Evolutionary conservation across 2,113 vertebrate genomes (phyloP), one percentile per base, ranked within the genome.

Genomic region (Periophthalmus modestus): DNA sequence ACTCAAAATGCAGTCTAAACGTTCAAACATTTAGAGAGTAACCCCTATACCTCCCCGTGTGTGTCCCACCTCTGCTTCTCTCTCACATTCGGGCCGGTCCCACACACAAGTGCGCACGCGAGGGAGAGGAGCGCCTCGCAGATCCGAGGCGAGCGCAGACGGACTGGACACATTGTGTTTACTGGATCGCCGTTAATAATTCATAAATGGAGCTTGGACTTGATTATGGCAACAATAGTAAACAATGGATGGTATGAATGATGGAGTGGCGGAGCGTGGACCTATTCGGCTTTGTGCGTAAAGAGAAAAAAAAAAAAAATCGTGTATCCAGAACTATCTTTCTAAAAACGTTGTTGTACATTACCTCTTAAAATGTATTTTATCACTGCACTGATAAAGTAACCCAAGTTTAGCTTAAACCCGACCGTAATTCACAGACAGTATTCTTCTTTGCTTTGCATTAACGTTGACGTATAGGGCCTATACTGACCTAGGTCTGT

Each of bases 101-200:
- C 74, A 28, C 66, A 1, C 66, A 48, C 81, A 28, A 74, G 48
- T 78, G 19, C 36, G 28, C 74, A 18, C 72, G 7, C 62, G 62
- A 19, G 34, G 18, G 16, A 65, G 62, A 74, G 67, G 54, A 62
- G 82, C 82, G 76, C 77, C 67, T 69, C 69, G 72, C 80, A 85
- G 87, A 73, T 55, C 74, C 19, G 82, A 5, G 36, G 36, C 52
- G 48, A 80, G 67, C 76, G 78, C 82, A 78, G 67, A 83, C 74
- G 50, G 72, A 81, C 52, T 55, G 68, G 73, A 36, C 82, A 73
- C 74, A 76, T 88, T 86, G 85, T 80, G 80, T 87, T 83, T 72
- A 90, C 89, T 91, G 86, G 86, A 88, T 88, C 84, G 69, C 68
- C 81, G 81, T 92, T 88, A 89, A 91, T 91, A 88, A 89, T 90